A percentile compares a stretch with the other conserved stretches of the same genome.
Evolutionary conservation across 2,888 invertebrate species (phyloP).

Genomic region (Junonia oenone): DNA sequence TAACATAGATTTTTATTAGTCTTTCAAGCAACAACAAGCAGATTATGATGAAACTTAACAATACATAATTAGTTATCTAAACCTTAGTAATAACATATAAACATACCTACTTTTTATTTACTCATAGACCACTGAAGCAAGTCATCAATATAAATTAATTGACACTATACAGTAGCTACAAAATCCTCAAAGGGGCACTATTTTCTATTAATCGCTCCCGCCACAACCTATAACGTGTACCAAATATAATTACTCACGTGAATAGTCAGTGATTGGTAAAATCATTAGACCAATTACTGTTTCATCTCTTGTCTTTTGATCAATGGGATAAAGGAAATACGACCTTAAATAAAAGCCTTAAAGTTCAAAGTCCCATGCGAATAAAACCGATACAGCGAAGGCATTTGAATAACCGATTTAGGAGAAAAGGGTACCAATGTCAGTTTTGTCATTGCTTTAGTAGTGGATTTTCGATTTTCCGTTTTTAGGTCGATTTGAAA

Average conservation of each 20-base stretch:
- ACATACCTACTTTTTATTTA: no score
- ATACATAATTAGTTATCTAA: no score
- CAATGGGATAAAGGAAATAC: slow-evolving; percentile 2
- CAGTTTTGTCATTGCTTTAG: not conserved
- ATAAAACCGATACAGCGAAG: not conserved
- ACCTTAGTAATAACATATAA: no score
- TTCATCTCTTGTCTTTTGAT: slow-evolving; percentile 15
- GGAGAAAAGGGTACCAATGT: not conserved
- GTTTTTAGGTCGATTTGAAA: not conserved
- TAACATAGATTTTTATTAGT: no score
- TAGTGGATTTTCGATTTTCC: not conserved
- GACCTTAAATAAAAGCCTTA: not conserved
- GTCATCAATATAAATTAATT: no score
- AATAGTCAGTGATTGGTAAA: slow-evolving; percentile 27
- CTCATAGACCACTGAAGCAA: no score
- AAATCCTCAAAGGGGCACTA: not conserved
- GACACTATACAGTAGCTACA: not conserved
- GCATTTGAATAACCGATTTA: not conserved
- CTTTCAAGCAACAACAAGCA: no score
- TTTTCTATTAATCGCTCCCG: not conserved
- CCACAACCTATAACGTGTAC: slow-evolving; percentile 1
- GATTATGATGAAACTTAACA: no score
- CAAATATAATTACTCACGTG: slow-evolving; percentile 21
- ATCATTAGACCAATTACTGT: slow-evolving; percentile 27
- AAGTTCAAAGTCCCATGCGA: not conserved